Conservation (phyloP, 2,797 vertebrate genomes). For the Pseudochaenichthys georgianus region DNA sequence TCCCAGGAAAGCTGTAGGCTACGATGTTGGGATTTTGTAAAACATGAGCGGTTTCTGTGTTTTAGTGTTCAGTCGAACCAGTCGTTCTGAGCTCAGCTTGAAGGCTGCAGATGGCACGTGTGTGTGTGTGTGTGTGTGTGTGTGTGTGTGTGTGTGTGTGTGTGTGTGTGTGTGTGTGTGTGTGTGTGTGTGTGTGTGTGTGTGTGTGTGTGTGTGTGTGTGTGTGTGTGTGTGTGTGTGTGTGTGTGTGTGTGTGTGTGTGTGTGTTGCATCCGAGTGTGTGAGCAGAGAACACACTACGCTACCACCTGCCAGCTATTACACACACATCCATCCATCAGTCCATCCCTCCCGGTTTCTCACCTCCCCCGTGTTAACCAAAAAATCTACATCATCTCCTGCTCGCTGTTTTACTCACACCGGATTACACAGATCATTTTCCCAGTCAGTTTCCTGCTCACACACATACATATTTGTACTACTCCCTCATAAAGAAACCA, state of each 20-base stretch:
- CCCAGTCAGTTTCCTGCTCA: conserved; percentile 24
- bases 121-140: no score
- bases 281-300: conserved; percentile 35
- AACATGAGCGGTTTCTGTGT: conserved; percentile 49
- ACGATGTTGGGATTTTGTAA: conserved; percentile 42
- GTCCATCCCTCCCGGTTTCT: conserved; percentile 43
- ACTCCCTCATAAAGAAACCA: conserved; percentile 11
- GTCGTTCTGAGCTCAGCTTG: conserved; percentile 55
- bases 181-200: no score
- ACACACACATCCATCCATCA: conserved; percentile 43
- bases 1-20: conserved; percentile 21
- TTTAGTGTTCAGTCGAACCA: conserved; percentile 47
- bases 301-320: conserved; percentile 62
- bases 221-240: not conserved
- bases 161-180: no score
- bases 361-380: conserved; percentile 62
- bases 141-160: no score
- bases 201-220: conserved; percentile 32
- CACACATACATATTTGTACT: conserved; percentile 19
- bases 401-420: conserved; percentile 25
- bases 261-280: not conserved
- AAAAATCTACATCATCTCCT: conserved; percentile 40
- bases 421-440: conserved; percentile 1
- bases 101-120: conserved; percentile 69
- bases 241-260: not conserved